Conservation (phyloP, 2,113 vertebrate species). For the Burhinus bistriatus region DNA sequence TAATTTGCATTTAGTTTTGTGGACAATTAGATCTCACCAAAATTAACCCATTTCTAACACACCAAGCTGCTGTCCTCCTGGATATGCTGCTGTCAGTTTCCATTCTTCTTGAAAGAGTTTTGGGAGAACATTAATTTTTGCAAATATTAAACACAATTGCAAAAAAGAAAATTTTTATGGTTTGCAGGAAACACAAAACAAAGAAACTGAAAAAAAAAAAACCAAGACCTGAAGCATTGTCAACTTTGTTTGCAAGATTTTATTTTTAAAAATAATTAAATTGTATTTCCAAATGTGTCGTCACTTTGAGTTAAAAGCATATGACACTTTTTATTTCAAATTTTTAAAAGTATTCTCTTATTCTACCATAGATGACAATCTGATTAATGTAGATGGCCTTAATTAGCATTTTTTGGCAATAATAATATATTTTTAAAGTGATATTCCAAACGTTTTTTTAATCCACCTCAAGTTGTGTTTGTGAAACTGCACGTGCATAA, state of each 20-base stretch:
- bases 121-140: neutral
- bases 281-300: neutral
- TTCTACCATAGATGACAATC: neutral
- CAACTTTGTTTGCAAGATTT: neutral
- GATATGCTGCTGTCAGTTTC: neutral
- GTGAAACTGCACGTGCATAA: neutral
- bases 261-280: neutral
- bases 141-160: neutral
- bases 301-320: neutral
- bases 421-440: neutral
- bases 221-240: neutral
- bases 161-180: neutral
- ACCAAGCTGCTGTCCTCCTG: neutral
- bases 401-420: neutral
- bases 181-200: neutral
- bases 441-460: neutral
- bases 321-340: neutral
- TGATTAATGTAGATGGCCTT: neutral
- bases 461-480: fast-evolving
- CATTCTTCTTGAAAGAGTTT: neutral
- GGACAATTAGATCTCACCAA: neutral
- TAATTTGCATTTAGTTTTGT: neutral
- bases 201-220: neutral
- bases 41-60: neutral
- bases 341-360: neutral